Evolutionary conservation across 2,797 vertebrate genomes (phyloP).

Genomic region (Anabas testudineus): DNA sequence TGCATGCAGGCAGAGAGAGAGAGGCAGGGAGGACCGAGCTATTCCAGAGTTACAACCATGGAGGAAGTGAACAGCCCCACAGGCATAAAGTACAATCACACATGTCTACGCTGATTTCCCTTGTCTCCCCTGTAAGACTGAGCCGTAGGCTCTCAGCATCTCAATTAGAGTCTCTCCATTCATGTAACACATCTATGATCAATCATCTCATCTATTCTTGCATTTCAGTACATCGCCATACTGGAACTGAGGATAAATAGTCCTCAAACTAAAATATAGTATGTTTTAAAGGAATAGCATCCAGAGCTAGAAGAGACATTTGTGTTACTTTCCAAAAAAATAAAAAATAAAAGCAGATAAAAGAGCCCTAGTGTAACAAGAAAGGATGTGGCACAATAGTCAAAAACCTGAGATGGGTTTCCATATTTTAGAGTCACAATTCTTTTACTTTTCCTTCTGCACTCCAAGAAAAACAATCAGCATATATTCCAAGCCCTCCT

Average conservation of each 20-base stretch:
- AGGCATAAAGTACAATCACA: conserved; percentile 41
- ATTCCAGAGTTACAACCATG: conserved; percentile 39
- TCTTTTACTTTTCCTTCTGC: conserved; percentile 10
- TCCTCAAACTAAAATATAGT: neutral
- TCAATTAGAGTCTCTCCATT: conserved; percentile 5
- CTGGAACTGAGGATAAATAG: neutral
- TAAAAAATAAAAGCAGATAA: neutral
- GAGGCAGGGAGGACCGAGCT: conserved; percentile 31
- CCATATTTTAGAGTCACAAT: neutral
- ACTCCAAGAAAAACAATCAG: conserved; percentile 32
- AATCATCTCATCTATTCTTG: too few relatives aligned
- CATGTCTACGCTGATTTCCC: conserved; percentile 5
- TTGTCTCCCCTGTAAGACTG: neutral
- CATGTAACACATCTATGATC: neutral
- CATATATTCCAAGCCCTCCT: conserved; percentile 23
- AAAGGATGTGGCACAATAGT: conserved; percentile 4
- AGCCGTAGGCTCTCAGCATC: neutral
- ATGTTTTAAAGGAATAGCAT: neutral
- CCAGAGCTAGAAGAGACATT: neutral
- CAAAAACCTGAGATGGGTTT: neutral
- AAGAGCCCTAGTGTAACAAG: fast-evolving
- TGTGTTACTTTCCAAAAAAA: neutral
- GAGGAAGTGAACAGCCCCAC: conserved; percentile 40
- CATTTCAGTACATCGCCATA: neutral
- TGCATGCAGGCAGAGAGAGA: conserved; percentile 60